Evolutionary conservation across 2,113 vertebrate species (phyloP).

Genomic region (Colinus virginianus): DNA sequence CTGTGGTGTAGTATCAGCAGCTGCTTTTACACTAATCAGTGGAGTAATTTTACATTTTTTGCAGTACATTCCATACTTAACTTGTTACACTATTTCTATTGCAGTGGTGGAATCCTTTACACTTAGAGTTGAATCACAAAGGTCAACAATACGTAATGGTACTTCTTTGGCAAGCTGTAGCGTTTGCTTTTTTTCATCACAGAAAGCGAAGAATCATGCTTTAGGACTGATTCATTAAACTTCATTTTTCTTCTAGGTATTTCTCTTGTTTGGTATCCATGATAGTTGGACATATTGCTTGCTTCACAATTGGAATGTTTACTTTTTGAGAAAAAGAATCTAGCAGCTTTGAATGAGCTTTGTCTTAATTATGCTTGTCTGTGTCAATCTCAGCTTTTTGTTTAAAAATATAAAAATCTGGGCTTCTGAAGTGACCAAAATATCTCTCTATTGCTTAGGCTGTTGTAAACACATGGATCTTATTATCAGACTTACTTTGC

Average conservation of each 20-base stretch:
- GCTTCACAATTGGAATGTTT: background rate
- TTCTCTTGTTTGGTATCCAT: background rate
- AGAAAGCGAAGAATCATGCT: background rate
- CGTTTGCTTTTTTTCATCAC: conserved; percentile 28
- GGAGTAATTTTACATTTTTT: background rate
- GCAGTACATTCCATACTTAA: background rate
- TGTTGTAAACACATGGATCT: background rate
- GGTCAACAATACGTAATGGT: conserved; percentile 65
- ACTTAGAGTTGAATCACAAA: conserved; percentile 62
- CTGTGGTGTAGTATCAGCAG: background rate
- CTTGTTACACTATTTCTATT: conserved; percentile 40
- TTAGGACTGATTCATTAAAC: background rate
- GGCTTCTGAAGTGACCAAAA: background rate
- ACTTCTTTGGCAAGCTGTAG: background rate
- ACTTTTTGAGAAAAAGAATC: background rate
- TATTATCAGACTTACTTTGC: background rate
- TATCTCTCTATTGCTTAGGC: background rate
- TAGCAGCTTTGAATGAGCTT: conserved; percentile 3
- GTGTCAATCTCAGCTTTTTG: background rate
- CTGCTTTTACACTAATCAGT: background rate
- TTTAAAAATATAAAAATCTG: background rate
- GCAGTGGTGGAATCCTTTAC: conserved; percentile 57
- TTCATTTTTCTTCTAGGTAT: conserved; percentile 13
- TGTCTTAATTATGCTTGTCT: background rate
- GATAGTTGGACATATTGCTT: background rate